Evolutionary conservation across 2,888 invertebrate genomes (phyloP).

Genomic region (Xylota segnis): DNA sequence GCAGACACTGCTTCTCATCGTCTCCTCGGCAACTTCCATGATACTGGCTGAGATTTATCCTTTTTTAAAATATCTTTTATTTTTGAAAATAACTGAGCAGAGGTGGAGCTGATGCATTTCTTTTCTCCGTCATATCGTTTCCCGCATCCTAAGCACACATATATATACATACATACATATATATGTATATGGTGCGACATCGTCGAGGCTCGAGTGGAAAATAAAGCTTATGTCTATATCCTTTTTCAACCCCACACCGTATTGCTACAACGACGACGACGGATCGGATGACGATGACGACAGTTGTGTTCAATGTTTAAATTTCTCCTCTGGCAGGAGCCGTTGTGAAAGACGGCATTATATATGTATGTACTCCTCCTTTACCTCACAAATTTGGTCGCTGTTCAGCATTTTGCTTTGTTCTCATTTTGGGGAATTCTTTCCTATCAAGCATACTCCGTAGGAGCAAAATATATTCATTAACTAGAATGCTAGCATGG

Average conservation of each 20-base stretch:
- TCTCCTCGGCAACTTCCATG: not conserved
- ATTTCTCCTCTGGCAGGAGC: constrained; percentile 8
- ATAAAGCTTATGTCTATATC: constrained; percentile 25
- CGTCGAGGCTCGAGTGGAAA: not conserved
- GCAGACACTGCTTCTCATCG: constrained; percentile 10
- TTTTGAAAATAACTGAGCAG: constrained; percentile 7
- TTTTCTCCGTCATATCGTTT: not conserved
- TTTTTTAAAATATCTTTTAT: constrained; percentile 6
- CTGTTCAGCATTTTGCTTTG: constrained; percentile 42
- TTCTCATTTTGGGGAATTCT: too few species aligned
- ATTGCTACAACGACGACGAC: constrained; percentile 6
- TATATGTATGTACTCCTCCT: not conserved
- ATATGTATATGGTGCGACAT: not conserved
- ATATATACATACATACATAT: constrained; percentile 3
- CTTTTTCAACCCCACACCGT: constrained; percentile 21
- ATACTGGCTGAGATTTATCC: not conserved
- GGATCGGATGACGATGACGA: constrained; percentile 1
- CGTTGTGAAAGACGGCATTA: constrained; percentile 1
- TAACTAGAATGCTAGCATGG: too few species aligned
- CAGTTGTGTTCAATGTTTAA: constrained; percentile 21
- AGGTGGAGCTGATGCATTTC: constrained; percentile 8
- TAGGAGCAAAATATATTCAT: too few species aligned
- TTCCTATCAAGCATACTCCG: too few species aligned
- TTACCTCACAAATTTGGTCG: constrained; percentile 13
- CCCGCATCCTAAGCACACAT: constrained; percentile 8